Evolutionary conservation across 2,888 invertebrate species (phyloP).

Genomic region (Dryobotodes eremita): DNA sequence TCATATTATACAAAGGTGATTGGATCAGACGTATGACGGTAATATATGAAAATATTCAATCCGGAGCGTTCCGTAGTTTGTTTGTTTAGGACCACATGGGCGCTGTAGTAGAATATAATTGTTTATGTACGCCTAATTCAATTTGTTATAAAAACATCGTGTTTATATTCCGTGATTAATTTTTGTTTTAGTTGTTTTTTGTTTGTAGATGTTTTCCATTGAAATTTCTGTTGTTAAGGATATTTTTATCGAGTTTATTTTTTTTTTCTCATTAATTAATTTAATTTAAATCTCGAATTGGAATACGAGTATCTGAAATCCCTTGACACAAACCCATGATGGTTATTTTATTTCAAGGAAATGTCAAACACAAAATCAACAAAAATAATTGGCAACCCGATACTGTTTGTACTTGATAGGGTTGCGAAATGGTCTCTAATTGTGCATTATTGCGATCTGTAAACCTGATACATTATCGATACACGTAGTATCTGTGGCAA

Average conservation of each 20-base stretch:
- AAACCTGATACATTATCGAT: conserved; percentile 39
- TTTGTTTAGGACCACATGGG: conserved; percentile 58
- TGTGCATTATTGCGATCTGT: conserved; percentile 32
- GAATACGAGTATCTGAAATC: background rate
- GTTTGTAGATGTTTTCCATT: background rate
- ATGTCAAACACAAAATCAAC: background rate
- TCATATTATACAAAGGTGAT: conserved; percentile 38
- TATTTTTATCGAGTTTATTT: background rate
- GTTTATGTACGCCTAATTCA: conserved; percentile 50
- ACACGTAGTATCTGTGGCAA: conserved; percentile 10
- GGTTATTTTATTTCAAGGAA: conserved; percentile 7
- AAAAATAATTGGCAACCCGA: conserved; percentile 56
- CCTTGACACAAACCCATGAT: background rate
- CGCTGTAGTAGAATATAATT: conserved; percentile 40
- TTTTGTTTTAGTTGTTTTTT: background rate
- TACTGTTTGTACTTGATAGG: conserved; percentile 16
- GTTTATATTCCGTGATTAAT: conserved; percentile 33
- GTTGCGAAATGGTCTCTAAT: conserved; percentile 40
- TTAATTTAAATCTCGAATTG: background rate
- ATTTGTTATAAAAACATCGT: conserved; percentile 43
- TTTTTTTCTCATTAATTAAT: background rate
- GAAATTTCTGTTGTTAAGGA: background rate
- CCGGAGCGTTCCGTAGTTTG: conserved; percentile 23
- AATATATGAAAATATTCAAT: conserved; percentile 51
- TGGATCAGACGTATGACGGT: conserved; percentile 11